Conservation (phyloP, 2,888 invertebrate species). For the Melanotus villosus region DNA sequence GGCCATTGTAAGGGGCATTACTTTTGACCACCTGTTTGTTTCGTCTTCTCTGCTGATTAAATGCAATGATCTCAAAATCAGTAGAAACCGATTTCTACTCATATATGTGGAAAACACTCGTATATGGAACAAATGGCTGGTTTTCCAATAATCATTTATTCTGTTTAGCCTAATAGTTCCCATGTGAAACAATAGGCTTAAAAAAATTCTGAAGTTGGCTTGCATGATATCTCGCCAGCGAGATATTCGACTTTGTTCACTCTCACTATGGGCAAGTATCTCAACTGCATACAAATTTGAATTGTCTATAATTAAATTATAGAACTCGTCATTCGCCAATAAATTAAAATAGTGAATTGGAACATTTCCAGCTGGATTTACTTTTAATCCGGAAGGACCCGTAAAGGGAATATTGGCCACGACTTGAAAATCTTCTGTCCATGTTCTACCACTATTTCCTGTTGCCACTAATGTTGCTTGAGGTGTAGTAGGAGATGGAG, state of each 20-base stretch:
- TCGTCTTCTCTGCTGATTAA: constrained; percentile 53
- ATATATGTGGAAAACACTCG: constrained; percentile 58
- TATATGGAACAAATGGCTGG: constrained; percentile 58
- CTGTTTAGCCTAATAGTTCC: constrained; percentile 60
- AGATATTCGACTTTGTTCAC: constrained; percentile 50
- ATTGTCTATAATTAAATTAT: constrained; percentile 34
- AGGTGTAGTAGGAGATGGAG: too few species aligned
- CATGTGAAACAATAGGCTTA: constrained; percentile 63
- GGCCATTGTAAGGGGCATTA: constrained; percentile 56
- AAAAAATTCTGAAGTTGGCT: constrained; percentile 57
- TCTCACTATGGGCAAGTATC: constrained; percentile 35
- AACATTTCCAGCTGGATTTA: constrained; percentile 15
- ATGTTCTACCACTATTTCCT: too few species aligned
- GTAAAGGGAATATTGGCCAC: neutral
- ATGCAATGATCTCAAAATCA: constrained; percentile 60
- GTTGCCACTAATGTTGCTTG: too few species aligned
- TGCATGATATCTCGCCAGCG: constrained; percentile 56
- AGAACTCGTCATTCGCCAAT: constrained; percentile 44
- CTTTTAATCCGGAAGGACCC: neutral
- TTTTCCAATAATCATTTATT: constrained; percentile 63
- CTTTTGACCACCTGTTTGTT: constrained; percentile 58
- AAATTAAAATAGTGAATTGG: constrained; percentile 48
- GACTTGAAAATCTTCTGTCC: too few species aligned
- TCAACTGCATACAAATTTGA: constrained; percentile 43
- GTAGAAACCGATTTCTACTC: constrained; percentile 59